phyloP scores from a whole-genome alignment of 2,888 invertebrate genomes.

The Heliconius ismenius region DNA sequence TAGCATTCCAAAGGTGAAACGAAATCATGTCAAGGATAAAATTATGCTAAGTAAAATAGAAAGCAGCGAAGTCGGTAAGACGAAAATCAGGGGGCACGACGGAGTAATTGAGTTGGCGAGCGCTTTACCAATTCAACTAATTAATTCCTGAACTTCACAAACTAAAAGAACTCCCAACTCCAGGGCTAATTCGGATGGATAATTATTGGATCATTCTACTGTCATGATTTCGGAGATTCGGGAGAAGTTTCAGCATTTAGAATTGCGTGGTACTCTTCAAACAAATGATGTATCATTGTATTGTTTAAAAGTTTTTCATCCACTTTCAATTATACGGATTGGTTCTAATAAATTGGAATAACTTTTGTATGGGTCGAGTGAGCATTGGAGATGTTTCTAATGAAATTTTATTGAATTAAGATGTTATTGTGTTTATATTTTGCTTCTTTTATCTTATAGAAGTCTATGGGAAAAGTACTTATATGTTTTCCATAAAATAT shows the following conservation, averaged over 20 bases:
- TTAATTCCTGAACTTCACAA: constrained; percentile 51
- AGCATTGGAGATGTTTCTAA: not conserved
- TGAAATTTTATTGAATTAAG: not conserved
- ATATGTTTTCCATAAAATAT: no score
- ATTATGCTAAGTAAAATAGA: constrained; percentile 42
- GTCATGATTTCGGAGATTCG: constrained; percentile 36
- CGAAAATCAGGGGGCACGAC: constrained; percentile 38
- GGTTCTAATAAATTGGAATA: not conserved
- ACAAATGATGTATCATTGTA: constrained; percentile 6
- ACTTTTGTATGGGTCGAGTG: not conserved
- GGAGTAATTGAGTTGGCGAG: constrained; percentile 47
- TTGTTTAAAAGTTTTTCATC: constrained; percentile 3
- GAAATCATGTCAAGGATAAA: constrained; percentile 34
- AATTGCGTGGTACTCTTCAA: constrained; percentile 13
- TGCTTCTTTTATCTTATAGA: not conserved
- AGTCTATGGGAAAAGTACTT: no score
- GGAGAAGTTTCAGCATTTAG: constrained; percentile 25
- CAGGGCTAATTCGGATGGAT: constrained; percentile 46
- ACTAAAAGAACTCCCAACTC: constrained; percentile 47
- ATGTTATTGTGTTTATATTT: not conserved
- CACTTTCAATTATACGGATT: not conserved
- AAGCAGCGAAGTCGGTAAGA: constrained; percentile 35
- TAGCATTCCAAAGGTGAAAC: constrained; percentile 25
- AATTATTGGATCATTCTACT: constrained; percentile 46
- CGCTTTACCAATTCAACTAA: constrained; percentile 49